Conservation (phyloP, 2,113 vertebrate species). For the Myotis yumanensis region DNA sequence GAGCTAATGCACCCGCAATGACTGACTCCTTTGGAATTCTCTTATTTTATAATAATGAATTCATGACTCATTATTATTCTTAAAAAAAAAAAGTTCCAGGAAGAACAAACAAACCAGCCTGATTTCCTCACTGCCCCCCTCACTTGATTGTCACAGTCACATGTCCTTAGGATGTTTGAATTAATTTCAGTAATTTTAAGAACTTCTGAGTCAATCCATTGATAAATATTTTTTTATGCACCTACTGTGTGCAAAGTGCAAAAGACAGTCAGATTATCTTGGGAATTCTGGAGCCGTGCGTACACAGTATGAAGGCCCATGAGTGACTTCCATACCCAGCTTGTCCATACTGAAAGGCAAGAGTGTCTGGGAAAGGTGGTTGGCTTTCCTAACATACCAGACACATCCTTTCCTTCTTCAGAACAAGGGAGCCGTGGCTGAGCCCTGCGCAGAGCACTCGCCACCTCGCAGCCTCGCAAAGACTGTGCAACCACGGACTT, state of each 20-base stretch:
- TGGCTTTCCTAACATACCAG: slow-evolving; percentile 55
- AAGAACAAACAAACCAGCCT: slow-evolving; percentile 35
- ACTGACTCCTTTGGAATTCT: slow-evolving; percentile 68
- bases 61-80: slow-evolving; percentile 67
- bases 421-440: slow-evolving; percentile 6
- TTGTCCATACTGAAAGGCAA: not conserved
- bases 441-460: slow-evolving; percentile 20
- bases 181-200: not conserved
- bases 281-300: slow-evolving; percentile 11
- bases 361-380: not conserved
- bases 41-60: slow-evolving; percentile 51
- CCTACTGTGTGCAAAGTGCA: not conserved
- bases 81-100: slow-evolving; percentile 52
- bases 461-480: not conserved
- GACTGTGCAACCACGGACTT: not conserved
- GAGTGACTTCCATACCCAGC: slow-evolving; percentile 35
- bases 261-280: slow-evolving; percentile 54
- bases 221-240: slow-evolving; percentile 1
- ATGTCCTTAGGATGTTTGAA: not conserved
- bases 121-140: not conserved
- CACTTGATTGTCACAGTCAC: not conserved
- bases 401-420: not conserved
- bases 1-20: slow-evolving; percentile 69
- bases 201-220: not conserved
- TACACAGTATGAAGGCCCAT: slow-evolving; percentile 24